Base-by-base conservation (phyloP, 2,113 vertebrate genomes). In the Nibea albiflora region DNA sequence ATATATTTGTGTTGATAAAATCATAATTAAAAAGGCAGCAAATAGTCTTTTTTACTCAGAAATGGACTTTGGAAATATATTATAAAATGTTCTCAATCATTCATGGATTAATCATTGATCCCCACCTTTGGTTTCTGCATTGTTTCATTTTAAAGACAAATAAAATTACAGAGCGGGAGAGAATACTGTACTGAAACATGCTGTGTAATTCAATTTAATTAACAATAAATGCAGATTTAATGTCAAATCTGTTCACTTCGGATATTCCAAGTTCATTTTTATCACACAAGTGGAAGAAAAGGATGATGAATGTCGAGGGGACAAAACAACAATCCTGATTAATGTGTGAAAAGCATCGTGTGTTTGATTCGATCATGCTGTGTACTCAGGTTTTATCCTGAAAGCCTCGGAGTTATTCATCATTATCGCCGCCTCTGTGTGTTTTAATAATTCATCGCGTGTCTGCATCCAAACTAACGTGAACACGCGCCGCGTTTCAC, bases 401-500 rank as follows among this genome's bases (percentile, higher is more conserved):
- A 63, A 79, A 79, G 61, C 39, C 66, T 44, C 22, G 17, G 17
- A 67, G 35, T 58, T 16, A 44, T 64, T 46, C 31, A 14, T 61
- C 52, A 61, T 72, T 19, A 72, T 66, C 17, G 11, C 19, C 1
- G 35, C 3, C 64, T 58, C 44, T 44, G 1, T 16, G 57, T 65
- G 28, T 46, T 46, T 16, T 20, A 39, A 49, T 14, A 15, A 52
- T 20, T 80, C 19, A 15, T 69, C 42, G 61, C 6, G 50, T 47
- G 50, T 73, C 80, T 52, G 64, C 67, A 62, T 60, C 31, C n/a
- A 56, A 7, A n/a, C 14, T 4, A 22, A 11, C 61, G 42, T 54
- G 19, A 66, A 46, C 46, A 20, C 3, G 61, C 42, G 22, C 35
- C 67, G n/a, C 49, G 26, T 58, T 24, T 50, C 19, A 15, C 53